Evolutionary conservation across 2,888 invertebrate species (phyloP), one percentile per base, ranked within the genome.

Genomic region (Ypsolopha scabrella): DNA sequence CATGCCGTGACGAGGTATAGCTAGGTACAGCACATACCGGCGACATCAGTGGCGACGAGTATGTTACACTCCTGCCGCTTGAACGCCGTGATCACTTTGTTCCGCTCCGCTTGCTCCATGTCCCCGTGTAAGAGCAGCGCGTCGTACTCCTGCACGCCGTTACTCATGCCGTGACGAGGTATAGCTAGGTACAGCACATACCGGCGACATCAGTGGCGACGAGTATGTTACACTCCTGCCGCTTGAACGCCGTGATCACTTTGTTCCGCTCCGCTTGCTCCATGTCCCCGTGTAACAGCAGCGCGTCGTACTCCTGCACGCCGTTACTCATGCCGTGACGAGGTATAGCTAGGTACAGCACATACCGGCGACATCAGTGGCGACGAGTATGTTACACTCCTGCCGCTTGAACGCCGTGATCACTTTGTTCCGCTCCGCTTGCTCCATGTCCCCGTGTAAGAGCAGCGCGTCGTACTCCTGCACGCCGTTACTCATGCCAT

Each of bases 391-490:
- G 57, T 90, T 90, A 64, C 92, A 92, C 71, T 96, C 94, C 69
- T 95, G 94, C 62, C 94, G 93, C 70, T 98, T 97, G 78, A 99
- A 99, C 34, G 94, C 90, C 1, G 93, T 94, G 60, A 99, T 98
- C n/a, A 98, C 97, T 74, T 97, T 95, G 78, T 99, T 99, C 66
- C 99, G 90, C 75, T 99, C 99, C 0, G 92, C 92, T 73, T 99
- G 99, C 66, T 97, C 96, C 95, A 99, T 97, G 70, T 99, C 99
- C 52, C 99, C 99, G 76, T 99, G 99, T 24, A 99, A 80, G 7
- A 99, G 80, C 35, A 96, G 80, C 49, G 95, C 95, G 48, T 95
- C 93, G 72, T 92, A 92, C 70, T 98, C 94, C 72, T 96, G 94
- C 4, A 94, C 88, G 59, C 92, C 74, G 7, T 24, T 2, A 24